Conservation (phyloP, 2,888 invertebrate species). For the Lasioglossum vierecki region DNA sequence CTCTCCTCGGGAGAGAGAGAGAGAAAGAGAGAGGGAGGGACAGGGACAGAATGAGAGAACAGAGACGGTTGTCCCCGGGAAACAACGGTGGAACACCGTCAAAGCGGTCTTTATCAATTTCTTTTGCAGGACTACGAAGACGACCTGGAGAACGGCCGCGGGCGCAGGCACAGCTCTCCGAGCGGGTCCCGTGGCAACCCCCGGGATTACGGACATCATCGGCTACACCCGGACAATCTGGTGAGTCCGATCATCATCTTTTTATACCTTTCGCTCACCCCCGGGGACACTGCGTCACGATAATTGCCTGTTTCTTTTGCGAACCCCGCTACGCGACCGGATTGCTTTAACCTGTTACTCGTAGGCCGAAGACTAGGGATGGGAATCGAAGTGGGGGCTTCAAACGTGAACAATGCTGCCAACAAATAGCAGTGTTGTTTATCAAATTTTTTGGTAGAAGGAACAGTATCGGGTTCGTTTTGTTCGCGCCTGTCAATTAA, state of each 20-base stretch:
- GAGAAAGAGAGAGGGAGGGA: neutral
- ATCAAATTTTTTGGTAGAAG: too few relatives aligned
- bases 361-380: neutral
- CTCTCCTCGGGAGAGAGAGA: neutral
- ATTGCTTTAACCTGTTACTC: neutral
- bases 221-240: conserved; percentile 83
- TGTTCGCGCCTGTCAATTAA: too few relatives aligned
- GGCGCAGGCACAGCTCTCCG: conserved; percentile 89
- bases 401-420: neutral
- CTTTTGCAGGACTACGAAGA: conserved; percentile 89
- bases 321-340: neutral
- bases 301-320: conserved; percentile 7
- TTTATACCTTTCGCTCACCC: neutral
- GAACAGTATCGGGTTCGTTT: too few relatives aligned
- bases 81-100: conserved; percentile 22
- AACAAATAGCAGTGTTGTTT: neutral
- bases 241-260: conserved; percentile 75
- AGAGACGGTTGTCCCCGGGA: neutral
- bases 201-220: conserved; percentile 81
- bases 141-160: conserved; percentile 87
- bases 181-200: conserved; percentile 89
- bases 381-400: neutral
- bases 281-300: conserved; percentile 17
- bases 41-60: neutral
- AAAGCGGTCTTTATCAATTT: conserved; percentile 42